Conservation (phyloP, 2,113 vertebrate species). For the Archocentrus centrarchus region DNA sequence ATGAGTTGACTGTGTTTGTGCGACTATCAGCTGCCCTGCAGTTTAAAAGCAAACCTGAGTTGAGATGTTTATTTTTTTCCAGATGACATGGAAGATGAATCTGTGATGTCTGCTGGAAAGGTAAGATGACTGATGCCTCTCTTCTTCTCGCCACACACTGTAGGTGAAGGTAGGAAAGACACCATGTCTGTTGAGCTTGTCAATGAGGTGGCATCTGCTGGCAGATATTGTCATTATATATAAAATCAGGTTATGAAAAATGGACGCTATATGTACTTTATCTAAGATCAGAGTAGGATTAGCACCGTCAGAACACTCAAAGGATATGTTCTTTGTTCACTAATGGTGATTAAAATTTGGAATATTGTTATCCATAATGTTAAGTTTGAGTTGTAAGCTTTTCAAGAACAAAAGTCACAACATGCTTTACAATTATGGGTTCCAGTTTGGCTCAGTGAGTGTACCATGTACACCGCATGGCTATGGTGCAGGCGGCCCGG, state of each 20-base stretch:
- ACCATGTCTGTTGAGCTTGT: not conserved
- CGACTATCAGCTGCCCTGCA: rapidly evolving
- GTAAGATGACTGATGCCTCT: constrained; percentile 68
- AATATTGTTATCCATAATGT: no score
- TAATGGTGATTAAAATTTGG: no score
- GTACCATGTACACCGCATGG: no score
- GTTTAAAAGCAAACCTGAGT: not conserved
- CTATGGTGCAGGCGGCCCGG: no score
- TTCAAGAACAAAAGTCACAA: no score
- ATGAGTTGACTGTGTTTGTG: not conserved
- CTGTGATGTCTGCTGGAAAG: constrained; percentile 90
- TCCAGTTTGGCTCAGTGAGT: no score
- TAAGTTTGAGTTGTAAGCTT: no score
- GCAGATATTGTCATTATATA: not conserved
- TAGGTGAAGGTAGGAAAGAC: not conserved
- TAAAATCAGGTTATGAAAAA: not conserved
- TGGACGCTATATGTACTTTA: not conserved
- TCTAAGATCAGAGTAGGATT: not conserved
- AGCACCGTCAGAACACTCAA: not conserved
- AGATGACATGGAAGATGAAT: constrained; percentile 98
- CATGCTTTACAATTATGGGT: no score
- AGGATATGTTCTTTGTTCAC: not conserved
- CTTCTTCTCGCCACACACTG: not conserved
- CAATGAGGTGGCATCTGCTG: not conserved
- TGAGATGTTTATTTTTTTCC: not conserved